Conservation (phyloP, 23 tunicate species). For the Halocynthia roretzi region DNA sequence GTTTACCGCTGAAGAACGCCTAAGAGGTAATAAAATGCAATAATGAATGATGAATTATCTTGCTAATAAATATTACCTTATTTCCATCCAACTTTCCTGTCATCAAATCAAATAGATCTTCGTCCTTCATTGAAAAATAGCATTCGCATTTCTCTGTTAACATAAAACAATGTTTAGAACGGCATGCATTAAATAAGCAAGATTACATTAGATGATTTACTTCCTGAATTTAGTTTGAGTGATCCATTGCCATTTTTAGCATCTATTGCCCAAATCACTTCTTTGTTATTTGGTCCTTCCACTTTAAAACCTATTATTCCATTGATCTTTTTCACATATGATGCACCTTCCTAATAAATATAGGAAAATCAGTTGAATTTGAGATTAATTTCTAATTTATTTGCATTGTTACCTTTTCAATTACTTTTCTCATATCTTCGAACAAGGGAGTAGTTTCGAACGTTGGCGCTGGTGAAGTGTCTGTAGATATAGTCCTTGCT, state of each 20-base stretch:
- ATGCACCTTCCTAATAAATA: slow-evolving; percentile 49
- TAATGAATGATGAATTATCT: background rate
- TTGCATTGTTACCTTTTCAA: slow-evolving; percentile 30
- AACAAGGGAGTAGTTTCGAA: slow-evolving; percentile 82
- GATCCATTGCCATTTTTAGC: slow-evolving; percentile 71
- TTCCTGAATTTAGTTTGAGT: slow-evolving; percentile 56
- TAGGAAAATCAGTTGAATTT: background rate
- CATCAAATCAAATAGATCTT: slow-evolving; percentile 76
- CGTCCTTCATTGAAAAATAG: slow-evolving; percentile 67
- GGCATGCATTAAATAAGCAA: background rate
- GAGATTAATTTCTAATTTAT: background rate
- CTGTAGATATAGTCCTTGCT: slow-evolving; percentile 5
- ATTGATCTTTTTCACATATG: slow-evolving; percentile 75
- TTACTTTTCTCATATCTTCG: slow-evolving; percentile 25
- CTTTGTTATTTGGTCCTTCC: slow-evolving; percentile 52
- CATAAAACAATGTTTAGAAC: background rate
- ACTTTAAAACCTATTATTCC: slow-evolving; percentile 70
- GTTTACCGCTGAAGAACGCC: slow-evolving; percentile 86
- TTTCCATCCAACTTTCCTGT: slow-evolving; percentile 73
- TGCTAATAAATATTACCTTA: slow-evolving; percentile 34
- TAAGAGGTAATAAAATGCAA: slow-evolving; percentile 5
- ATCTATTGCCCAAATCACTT: slow-evolving; percentile 64
- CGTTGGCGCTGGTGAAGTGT: slow-evolving; percentile 61
- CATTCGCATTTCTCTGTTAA: slow-evolving; percentile 69
- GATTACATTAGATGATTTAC: slow-evolving; percentile 26